Evolutionary conservation across 2,113 vertebrate species (phyloP), one percentile per base, ranked within the genome.

Genomic region (Pavo muticus): DNA sequence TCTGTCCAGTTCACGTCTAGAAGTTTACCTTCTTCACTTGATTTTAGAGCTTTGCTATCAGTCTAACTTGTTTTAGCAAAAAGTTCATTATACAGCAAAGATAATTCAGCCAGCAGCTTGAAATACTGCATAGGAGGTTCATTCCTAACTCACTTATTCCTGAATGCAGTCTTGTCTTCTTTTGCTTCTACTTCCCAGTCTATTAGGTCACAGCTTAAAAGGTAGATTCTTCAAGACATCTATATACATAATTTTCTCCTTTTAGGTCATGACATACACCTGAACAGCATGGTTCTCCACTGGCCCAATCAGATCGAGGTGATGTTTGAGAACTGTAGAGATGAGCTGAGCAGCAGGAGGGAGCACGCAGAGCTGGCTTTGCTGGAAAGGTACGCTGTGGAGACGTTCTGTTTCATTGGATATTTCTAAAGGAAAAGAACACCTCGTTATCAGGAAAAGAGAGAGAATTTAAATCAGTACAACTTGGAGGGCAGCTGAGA

Each of bases 241-340:
- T 65, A 0, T 71, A 3, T 54, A 3, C 29, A 13, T 9, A 14
- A 29, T 54, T 68, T 82, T 54, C 87, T 76, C 11, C 24, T 78
- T 94, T 77, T 92, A 99, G 99, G 44, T 73, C 98, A 98, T 64
- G 99, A 99, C 88, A 90, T 99, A 88, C 98, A 97, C 78, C 87
- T 99, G 94, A 99, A 99, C 88, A 97, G 98, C 74, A 84, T 37
- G 24, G 95, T 99, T 74, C 98, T 99, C 90, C 97, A 97, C 52
- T 99, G 99, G 98, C 98, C 98, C 6, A 96, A 89, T 32, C 94
- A 98, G 72, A 98, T 99, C 71, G 92, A 97, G 61, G 89, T 83
- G 25, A 77, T 98, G 69, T 98, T 98, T 93, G 98, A 99, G 27
- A 94, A 74, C 39, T 97, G 96, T 88, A 97, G 97, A 81, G 90